Conservation (phyloP, 2,113 vertebrate species). For the Pomatorhinus ruficollis region DNA sequence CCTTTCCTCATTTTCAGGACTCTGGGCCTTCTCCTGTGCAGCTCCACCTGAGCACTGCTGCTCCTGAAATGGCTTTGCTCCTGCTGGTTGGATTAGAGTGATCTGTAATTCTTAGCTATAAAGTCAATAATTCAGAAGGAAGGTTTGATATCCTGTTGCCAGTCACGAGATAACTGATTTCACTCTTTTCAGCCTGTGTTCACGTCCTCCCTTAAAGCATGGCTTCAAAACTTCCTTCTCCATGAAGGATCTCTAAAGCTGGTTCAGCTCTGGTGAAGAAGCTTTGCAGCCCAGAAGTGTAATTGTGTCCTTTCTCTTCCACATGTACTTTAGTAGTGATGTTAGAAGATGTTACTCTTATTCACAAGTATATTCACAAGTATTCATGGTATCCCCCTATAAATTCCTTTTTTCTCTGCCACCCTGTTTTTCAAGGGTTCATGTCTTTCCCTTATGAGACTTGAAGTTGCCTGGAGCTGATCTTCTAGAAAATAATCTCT, state of each 20-base stretch:
- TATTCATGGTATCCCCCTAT: rapidly evolving
- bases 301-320: neutral
- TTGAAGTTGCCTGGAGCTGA: slow-evolving; percentile 13
- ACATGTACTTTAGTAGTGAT: neutral
- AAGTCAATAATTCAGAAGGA: neutral
- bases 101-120: neutral
- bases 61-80: neutral
- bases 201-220: neutral
- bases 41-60: neutral
- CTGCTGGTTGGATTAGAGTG: neutral
- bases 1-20: neutral
- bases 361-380: neutral
- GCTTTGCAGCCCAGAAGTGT: neutral
- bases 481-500: slow-evolving; percentile 5
- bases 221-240: neutral
- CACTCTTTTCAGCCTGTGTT: neutral
- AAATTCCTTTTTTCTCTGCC: neutral
- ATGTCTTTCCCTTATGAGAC: neutral
- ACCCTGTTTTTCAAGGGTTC: neutral
- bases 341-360: neutral
- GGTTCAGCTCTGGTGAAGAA: neutral
- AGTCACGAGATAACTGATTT: neutral
- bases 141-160: neutral
- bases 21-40: neutral
- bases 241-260: neutral